These are phyloP conservation scores for Delichon dasypus DNA, from an alignment of 2,797 vertebrate genomes.

Conservation along the genomic window DNA sequence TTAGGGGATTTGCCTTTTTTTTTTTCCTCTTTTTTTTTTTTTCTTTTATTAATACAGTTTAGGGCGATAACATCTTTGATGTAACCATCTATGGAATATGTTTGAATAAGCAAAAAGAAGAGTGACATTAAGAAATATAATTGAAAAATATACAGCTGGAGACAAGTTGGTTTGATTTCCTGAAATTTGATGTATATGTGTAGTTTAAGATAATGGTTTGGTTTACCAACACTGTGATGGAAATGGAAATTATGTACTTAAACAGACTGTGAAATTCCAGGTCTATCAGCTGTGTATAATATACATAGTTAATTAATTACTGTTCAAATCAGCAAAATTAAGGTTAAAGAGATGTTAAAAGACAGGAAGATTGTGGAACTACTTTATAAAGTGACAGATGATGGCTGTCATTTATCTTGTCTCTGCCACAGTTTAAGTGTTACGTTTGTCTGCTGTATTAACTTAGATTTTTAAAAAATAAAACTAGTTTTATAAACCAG, in stretches of 20 bases:
- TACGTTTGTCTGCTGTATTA: not conserved
- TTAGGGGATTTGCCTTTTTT: not conserved
- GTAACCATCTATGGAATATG: not conserved
- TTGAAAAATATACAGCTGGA: not conserved
- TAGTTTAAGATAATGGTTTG: not conserved
- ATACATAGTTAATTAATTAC: not conserved
- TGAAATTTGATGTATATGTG: not conserved
- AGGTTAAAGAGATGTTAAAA: not conserved
- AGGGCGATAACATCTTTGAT: not conserved
- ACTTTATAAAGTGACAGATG: not conserved
- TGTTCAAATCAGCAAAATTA: not conserved
- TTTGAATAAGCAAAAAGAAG: not conserved
- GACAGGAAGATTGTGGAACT: not conserved
- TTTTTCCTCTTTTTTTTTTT: no score
- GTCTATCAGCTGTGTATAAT: not conserved
- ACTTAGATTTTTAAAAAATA: not conserved
- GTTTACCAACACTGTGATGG: not conserved
- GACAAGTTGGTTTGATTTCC: not conserved
- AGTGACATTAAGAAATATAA: not conserved
- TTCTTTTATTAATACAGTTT: rapidly evolving
- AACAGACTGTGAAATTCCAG: not conserved
- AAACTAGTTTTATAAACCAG: not conserved
- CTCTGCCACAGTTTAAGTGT: not conserved
- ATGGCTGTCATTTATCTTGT: not conserved
- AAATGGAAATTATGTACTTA: not conserved